Evolutionary conservation across 2,888 invertebrate genomes (phyloP), one percentile per base, ranked within the genome.

Genomic region (Andrena minutula): DNA sequence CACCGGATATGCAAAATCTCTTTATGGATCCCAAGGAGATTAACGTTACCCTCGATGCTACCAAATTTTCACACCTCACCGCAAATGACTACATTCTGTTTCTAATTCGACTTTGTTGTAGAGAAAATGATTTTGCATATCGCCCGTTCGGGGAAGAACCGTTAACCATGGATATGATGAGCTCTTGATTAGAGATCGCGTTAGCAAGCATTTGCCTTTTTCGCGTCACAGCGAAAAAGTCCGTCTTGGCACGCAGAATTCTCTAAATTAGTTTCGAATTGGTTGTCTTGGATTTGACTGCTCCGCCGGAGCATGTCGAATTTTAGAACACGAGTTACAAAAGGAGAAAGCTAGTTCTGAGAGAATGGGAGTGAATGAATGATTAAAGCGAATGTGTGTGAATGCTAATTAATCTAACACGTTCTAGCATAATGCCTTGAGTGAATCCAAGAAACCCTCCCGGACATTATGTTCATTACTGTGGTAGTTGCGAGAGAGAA

Each of bases 261-360:
- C 66, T 83, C 56, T 56, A 56, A 70, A 80, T 73, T 81, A 82
- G 78, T 63, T 84, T 63, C 65, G 65, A 88, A 88, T 89, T 88
- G 90, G 87, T 91, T 91, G 88, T 90, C 89, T 91, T 91, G 87
- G 89, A 91, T 91, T 90, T 90, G 91, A 85, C 89, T 90, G 71
- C 86, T 89, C 88, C 87, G 16, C 77, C 77, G 61, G 88, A 90
- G 90, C 83, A 82, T 16, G 79, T 86, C 85, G 80, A 86, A 82
- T 81, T 75, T 64, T 66, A 51, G 53, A 49, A 41, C 23, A 49
- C 47, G 63, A 75, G 71, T 60, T 60, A 28, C 58, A 63, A 35
- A 66, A 32, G 64, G 26, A 8, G 35, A 56, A 78, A 53, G 51
- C 51, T 53, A 41, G 53, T 16, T 56, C 10, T 56, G 79, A 53